phyloP scores from a whole-genome alignment of 1,140 invertebrate species.

The Trachymyrmex cornetzi region DNA sequence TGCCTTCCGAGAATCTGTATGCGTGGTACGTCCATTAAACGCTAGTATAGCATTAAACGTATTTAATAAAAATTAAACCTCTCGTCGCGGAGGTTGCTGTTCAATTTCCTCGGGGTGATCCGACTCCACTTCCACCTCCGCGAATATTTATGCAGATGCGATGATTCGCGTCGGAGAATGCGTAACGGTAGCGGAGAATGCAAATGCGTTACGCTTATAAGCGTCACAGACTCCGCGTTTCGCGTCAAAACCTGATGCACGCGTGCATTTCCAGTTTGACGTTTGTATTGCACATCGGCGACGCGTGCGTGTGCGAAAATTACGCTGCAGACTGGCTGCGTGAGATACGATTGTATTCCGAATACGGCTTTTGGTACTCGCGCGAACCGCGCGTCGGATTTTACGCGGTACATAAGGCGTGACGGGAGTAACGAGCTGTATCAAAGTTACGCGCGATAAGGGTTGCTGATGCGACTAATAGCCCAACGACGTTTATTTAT shows the following conservation, averaged over 20 bases:
- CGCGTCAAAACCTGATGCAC: constrained; percentile 51
- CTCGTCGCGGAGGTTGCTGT: constrained; percentile 4
- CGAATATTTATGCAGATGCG: constrained; percentile 80
- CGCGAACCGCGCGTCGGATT: constrained; percentile 47
- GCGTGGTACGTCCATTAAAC: constrained; percentile 78
- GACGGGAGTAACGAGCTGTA: constrained; percentile 60
- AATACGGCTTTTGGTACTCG: constrained; percentile 52
- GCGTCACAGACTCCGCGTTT: constrained; percentile 30
- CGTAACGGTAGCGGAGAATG: constrained; percentile 81
- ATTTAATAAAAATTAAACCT: constrained; percentile 79
- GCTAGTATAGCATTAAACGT: constrained; percentile 76
- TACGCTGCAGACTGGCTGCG: constrained; percentile 45
- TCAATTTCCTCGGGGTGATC: background rate
- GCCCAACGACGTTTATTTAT: constrained; percentile 35
- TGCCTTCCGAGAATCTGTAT: constrained; percentile 76
- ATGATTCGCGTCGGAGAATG: constrained; percentile 59
- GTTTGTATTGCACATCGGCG: constrained; percentile 11
- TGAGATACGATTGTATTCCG: constrained; percentile 74
- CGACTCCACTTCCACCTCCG: background rate
- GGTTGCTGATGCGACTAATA: background rate
- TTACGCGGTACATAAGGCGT: constrained; percentile 57
- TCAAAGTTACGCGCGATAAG: constrained; percentile 45
- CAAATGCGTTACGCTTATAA: constrained; percentile 78
- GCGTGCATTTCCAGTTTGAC: constrained; percentile 62
- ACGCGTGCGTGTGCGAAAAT: constrained; percentile 49